Conservation (phyloP, 2,888 invertebrate genomes). For the Danaus chrysippus region DNA sequence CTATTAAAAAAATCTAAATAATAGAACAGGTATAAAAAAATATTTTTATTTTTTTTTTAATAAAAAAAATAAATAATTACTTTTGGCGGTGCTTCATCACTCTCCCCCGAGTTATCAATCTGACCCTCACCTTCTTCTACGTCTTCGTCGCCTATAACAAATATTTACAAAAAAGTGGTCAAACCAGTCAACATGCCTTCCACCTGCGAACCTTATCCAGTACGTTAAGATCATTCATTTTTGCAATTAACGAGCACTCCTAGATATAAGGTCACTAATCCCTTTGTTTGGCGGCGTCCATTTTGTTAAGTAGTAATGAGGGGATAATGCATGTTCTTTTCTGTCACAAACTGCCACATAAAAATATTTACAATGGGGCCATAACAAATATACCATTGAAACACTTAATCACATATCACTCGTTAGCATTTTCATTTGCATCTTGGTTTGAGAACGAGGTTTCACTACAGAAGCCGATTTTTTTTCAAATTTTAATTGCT, state of each 20-base stretch:
- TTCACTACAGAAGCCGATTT: constrained; percentile 45
- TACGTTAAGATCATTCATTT: constrained; percentile 46
- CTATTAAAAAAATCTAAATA: no score
- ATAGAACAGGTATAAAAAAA: background rate
- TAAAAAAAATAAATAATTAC: constrained; percentile 41
- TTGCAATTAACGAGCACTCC: constrained; percentile 57
- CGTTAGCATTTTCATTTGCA: constrained; percentile 30
- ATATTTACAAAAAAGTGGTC: constrained; percentile 62
- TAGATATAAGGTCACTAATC: constrained; percentile 82
- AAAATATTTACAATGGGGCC: constrained; percentile 74
- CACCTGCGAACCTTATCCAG: constrained; percentile 50
- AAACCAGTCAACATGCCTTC: constrained; percentile 55
- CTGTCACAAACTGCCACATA: constrained; percentile 78
- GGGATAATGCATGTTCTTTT: constrained; percentile 83
- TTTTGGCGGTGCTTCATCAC: constrained; percentile 83
- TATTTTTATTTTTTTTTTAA: constrained; percentile 8
- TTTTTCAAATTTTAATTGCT: constrained; percentile 76
- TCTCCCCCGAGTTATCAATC: constrained; percentile 86
- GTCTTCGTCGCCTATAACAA: constrained; percentile 82
- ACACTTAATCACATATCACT: constrained; percentile 39
- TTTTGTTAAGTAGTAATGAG: constrained; percentile 87
- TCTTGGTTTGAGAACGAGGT: constrained; percentile 34
- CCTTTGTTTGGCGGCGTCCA: constrained; percentile 88
- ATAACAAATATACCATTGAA: constrained; percentile 59
- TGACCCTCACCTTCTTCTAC: constrained; percentile 83